Base-by-base conservation (phyloP, 2,113 vertebrate species). In the Trichomycterus rosablanca region DNA sequence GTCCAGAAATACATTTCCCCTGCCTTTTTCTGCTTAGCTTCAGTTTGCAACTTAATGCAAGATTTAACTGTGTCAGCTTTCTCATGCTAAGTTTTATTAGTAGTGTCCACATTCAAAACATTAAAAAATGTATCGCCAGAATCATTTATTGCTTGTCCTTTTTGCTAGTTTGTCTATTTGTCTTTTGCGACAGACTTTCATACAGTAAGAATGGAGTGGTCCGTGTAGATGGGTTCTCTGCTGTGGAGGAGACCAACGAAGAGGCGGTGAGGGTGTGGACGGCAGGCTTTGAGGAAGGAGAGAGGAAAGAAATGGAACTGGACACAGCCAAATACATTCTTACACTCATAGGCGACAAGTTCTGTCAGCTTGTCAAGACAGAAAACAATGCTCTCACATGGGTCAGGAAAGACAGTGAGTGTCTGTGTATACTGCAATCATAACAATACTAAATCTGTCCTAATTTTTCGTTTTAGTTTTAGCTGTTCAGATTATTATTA, bases 171-270 rank as follows among this genome's bases (percentile, higher is more conserved):
- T n/a, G 30, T 53, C 4, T 14, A 9, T 1, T 28, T 39, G 3
- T 59, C n/a, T 32, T 7, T 24, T 60, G 20, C 42, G 73, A 68
- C 63, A 93, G 92, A 64, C 84, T 93, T 57, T 93, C 90, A 30
- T 93, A 90, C 37, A 93, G 91, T 83, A 93, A 93, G 76, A 93
- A 93, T 0, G 91, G 91, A 71, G 90, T 93, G 46, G 83, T 93
- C 75, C 84, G 92, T 58, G 91, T 90, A 78, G 90, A 92, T 78
- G 92, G 92, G 32, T 93, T 93, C 70, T 92, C 92, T 40, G 88
- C 89, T 76, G 89, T 90, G 60, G 90, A 92, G 75, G 89, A 93
- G 1, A 91, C 90, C 63, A 88, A 91, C 75, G 91, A 93, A 65
- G 92, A 92, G 82, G 88, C 91, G 84, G 63, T 70, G 16, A 58